A percentile compares a stretch with the other conserved stretches of the same genome.
These are phyloP conservation scores for Pristionchus mayeri DNA, from an alignment of 2,888 invertebrate species.

Conservation along the genomic window DNA sequence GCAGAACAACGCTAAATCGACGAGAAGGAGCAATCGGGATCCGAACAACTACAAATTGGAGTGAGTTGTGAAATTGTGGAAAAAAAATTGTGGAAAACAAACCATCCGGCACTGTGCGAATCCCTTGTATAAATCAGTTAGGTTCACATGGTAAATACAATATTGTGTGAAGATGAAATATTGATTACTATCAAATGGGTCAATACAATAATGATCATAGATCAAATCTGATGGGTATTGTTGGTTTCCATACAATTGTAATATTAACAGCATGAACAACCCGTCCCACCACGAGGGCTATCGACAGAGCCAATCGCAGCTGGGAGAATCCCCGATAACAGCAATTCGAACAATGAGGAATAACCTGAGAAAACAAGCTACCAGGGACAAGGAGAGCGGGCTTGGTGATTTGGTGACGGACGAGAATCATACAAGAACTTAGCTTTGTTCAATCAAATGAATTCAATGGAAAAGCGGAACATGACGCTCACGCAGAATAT, in stretches of 20 bases:
- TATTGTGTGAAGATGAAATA: too few species aligned
- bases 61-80: constrained; percentile 17
- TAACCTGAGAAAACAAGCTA: constrained; percentile 57
- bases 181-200: too few species aligned
- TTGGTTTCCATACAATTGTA: too few species aligned
- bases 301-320: constrained; percentile 52
- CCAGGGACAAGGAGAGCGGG: constrained; percentile 50
- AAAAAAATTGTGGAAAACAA: too few species aligned
- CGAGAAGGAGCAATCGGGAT: not conserved
- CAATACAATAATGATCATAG: too few species aligned
- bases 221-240: too few species aligned
- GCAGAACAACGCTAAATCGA: not conserved
- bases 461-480: too few species aligned
- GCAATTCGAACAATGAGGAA: constrained; percentile 65
- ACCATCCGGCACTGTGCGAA: too few species aligned
- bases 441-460: too few species aligned
- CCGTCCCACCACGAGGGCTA: constrained; percentile 61
- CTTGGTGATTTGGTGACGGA: constrained; percentile 62
- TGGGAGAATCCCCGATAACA: constrained; percentile 66
- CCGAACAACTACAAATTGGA: constrained; percentile 42
- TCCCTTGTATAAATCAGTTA: too few species aligned
- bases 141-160: too few species aligned
- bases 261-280: constrained; percentile 60
- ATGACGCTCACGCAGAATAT: too few species aligned
- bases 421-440: constrained; percentile 50